Percentiles rank a stretch among this genome's conserved stretches.
Evolutionary conservation across 2,113 vertebrate species (phyloP).

Genomic region (Prunella fulvescens): DNA sequence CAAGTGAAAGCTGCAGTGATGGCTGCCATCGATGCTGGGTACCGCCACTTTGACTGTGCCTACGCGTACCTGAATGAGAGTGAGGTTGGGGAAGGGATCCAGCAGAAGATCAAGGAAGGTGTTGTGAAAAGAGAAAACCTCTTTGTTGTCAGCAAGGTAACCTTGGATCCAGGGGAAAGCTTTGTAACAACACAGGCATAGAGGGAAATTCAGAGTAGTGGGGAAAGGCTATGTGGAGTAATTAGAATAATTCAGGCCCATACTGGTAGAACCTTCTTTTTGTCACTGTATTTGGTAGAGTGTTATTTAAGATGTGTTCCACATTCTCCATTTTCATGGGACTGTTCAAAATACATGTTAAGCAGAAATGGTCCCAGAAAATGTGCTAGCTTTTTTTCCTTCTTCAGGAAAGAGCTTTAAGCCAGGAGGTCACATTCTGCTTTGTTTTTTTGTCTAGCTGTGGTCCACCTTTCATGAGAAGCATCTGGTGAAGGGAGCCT

Average conservation of each 20-base stretch:
- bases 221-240: not conserved
- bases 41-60: slow-evolving; percentile 86
- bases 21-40: slow-evolving; percentile 78
- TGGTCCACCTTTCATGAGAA: slow-evolving; percentile 86
- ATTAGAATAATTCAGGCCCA: not conserved
- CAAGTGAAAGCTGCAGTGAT: slow-evolving; percentile 76
- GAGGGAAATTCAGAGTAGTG: not conserved
- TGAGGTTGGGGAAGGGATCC: slow-evolving; percentile 81
- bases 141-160: slow-evolving; percentile 90
- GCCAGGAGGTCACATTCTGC: not conserved
- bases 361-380: not conserved
- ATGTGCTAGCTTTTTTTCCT: not conserved
- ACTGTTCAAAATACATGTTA: not conserved
- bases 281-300: not conserved
- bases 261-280: not conserved
- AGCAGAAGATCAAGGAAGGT: slow-evolving; percentile 76
- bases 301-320: not conserved
- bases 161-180: not conserved
- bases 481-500: slow-evolving; percentile 74
- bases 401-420: not conserved
- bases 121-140: slow-evolving; percentile 84
- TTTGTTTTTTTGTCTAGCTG: slow-evolving; percentile 67
- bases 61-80: slow-evolving; percentile 82
- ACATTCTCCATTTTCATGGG: not conserved
- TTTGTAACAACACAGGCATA: not conserved